Conservation (phyloP, 2,888 invertebrate genomes). For the Sesamia inferens region DNA sequence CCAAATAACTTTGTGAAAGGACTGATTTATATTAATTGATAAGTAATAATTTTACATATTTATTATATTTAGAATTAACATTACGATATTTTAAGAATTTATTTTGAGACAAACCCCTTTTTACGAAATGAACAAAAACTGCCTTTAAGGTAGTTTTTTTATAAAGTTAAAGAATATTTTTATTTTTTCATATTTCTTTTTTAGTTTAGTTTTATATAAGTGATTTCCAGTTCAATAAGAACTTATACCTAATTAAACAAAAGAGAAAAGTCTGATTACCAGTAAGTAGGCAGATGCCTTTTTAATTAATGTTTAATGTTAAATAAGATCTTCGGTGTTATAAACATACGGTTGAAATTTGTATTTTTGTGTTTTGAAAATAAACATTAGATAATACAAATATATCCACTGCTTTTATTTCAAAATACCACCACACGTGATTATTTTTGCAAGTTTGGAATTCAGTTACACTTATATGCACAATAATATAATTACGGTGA, state of each 20-base stretch:
- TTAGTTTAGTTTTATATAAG: too few relatives aligned
- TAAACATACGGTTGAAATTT: too few relatives aligned
- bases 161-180: background rate
- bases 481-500: constrained; percentile 11
- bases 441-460: background rate
- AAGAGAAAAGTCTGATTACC: background rate
- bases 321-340: too few relatives aligned
- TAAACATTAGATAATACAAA: constrained; percentile 18
- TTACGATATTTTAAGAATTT: constrained; percentile 6
- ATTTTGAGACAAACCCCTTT: background rate
- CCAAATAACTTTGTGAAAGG: too few relatives aligned
- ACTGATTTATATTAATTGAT: constrained; percentile 18
- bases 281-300: constrained; percentile 15
- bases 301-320: constrained; percentile 14
- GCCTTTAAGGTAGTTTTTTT: constrained; percentile 4
- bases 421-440: background rate
- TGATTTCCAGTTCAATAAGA: too few relatives aligned
- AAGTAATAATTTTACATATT: constrained; percentile 9
- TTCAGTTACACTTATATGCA: constrained; percentile 20
- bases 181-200: too few relatives aligned
- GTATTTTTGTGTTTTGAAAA: background rate
- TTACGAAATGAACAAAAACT: too few relatives aligned
- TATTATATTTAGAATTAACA: too few relatives aligned
- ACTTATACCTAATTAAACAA: too few relatives aligned
- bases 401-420: constrained; percentile 21